phyloP scores from a whole-genome alignment of 2,797 vertebrate genomes.

The Heliangelus exortis region DNA sequence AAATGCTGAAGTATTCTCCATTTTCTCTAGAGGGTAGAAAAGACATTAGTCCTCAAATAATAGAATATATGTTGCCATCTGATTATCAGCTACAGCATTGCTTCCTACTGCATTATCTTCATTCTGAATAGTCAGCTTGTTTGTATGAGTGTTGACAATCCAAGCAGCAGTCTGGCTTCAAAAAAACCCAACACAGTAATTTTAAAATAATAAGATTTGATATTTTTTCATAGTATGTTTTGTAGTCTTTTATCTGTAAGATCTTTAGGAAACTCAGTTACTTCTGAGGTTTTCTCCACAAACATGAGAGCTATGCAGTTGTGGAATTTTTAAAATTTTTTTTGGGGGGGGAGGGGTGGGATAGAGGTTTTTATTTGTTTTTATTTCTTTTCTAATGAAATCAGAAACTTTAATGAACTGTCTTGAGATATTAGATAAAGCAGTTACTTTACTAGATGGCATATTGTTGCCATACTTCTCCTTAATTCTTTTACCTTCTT shows the following conservation, averaged over 20 bases:
- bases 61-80: not conserved
- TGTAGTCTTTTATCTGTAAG: not conserved
- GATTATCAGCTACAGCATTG: not conserved
- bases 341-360: fast-evolving
- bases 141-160: not conserved
- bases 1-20: not conserved
- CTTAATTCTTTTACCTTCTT: not conserved
- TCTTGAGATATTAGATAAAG: not conserved
- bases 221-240: not conserved
- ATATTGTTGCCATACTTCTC: not conserved
- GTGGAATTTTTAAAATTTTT: not conserved
- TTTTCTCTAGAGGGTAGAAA: not conserved
- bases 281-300: not conserved
- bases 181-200: not conserved
- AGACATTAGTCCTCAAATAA: not conserved
- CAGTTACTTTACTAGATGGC: not conserved
- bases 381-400: not conserved
- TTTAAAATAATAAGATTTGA: not conserved
- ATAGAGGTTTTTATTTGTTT: not conserved
- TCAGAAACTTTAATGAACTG: not conserved
- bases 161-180: not conserved
- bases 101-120: not conserved
- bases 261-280: not conserved
- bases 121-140: not conserved
- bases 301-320: not conserved